Evolutionary conservation across 2,113 vertebrate genomes (phyloP), one percentile per base, ranked within the genome.

Genomic region (Columbina picui): DNA sequence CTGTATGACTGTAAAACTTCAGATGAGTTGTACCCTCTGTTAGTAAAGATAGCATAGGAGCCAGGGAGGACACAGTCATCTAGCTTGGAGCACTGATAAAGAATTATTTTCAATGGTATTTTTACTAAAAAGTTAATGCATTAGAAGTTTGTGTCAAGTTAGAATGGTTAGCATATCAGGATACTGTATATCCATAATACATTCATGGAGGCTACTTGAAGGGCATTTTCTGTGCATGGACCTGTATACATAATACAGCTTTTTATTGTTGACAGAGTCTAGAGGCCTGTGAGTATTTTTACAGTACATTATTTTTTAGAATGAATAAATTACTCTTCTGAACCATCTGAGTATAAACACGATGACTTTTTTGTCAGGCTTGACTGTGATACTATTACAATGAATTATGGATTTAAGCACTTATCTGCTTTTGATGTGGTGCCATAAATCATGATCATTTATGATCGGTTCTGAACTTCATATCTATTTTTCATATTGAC

Each of bases 251-350:
- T 87, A 95, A 93, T 63, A 84, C 6, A 45, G 64, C 10, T 55
- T 91, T 93, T 96, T 93, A 93, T 69, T 94, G 63, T 84, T 97
- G 57, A 80, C 60, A 76, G 84, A 85, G 57, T 84, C 73, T 80
- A 83, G n/a, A 94, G 74, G 32, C 60, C 67, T 90, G 25, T 12
- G 27, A 78, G 56, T 91, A 91, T 91, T 96, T 95, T 96, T 91
- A 90, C 69, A 90, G 76, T 86, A 47, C 68, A 77, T 96, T 94
- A 94, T 94, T 96, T 96, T 96, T 95, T 68, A 75, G 92, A 97
- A 96, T 65, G 78, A 92, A 97, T 97, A 96, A 94, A 94, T 97
- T 96, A 93, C 87, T 80, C 47, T 41, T 81, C 77, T 64, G 78
- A 95, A 81, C 75, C 93, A 87, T 36, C 47, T 47, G 73, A 79